Base-by-base conservation (phyloP, 2,888 invertebrate genomes). In the Iphiclides podalirius region DNA sequence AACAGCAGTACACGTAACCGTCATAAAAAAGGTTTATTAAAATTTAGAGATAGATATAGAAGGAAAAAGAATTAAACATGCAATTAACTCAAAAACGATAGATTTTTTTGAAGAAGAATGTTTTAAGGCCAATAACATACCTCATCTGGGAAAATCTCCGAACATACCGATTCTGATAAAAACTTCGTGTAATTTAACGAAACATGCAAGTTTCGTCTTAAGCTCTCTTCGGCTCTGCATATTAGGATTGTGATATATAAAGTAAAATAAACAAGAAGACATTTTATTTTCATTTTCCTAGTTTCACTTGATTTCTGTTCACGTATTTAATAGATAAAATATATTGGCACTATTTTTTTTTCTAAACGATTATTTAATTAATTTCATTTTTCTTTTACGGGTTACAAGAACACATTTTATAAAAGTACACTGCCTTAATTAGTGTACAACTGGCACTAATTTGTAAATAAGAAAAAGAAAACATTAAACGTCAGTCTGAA, bases 161-260 rank as follows among this genome's bases (percentile, higher is more conserved):
- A 16, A 47, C 63, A 63, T 1, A 62, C 55, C 11, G 28, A 36
- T 17, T 52, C 36, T 17, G 61, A 53, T n/a, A 63, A 49, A 28
- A 52, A 15, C 28, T 48, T 38, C 20, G 48, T 52, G 20, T 61
- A 59, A 23, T 33, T 20, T 7, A 28, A 14, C 9, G 53, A 43
- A 9, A 47, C 55, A 13, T 59, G 58, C 39, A 61, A 49, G 17
- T 49, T 48, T 50, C 47, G 41, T 3, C 17, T 20, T 4, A 48
- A 4, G 4, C 54, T 37, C 4, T 55, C 52, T 37, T 52, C 49
- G 37, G 34, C 9, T 23, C 47, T 36, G 34, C 31, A 39, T 14
- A 20, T 28, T 14, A 42, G 34, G 17, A 31, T 11, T n/a, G 40
- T 8, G n/a, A 8, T 11, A 40, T 28, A 34, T 16, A 40, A 31